phyloP scores from a whole-genome alignment of 2,888 invertebrate species.

The Drosophila acutilabella region DNA sequence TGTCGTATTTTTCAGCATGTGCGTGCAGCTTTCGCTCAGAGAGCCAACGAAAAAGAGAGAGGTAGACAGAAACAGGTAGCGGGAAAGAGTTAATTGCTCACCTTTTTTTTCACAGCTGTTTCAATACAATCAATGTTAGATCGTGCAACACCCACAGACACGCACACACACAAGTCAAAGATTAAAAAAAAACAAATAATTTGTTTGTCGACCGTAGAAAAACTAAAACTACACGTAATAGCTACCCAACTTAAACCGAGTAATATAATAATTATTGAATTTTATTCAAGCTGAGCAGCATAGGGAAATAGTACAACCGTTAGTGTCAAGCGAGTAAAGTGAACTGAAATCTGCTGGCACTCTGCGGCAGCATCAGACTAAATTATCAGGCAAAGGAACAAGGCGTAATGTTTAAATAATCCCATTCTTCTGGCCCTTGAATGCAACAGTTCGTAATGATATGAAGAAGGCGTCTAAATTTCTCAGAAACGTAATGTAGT shows the following conservation, averaged over 20 bases:
- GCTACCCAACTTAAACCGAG: background rate
- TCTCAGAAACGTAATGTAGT: no score
- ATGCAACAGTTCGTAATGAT: no score
- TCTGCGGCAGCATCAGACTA: conserved; percentile 1
- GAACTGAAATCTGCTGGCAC: conserved; percentile 31
- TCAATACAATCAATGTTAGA: conserved; percentile 26
- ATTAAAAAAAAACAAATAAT: background rate
- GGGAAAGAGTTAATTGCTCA: conserved; percentile 18
- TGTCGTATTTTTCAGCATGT: conserved; percentile 18
- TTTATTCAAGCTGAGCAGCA: conserved; percentile 5
- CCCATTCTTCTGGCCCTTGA: no score
- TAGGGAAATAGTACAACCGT: conserved; percentile 38
- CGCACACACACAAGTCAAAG: background rate
- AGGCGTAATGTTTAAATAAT: no score
- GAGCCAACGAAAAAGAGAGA: background rate
- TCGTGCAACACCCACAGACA: conserved; percentile 9
- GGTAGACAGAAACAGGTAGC: conserved; percentile 1
- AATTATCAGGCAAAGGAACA: background rate
- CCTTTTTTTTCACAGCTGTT: conserved; percentile 45
- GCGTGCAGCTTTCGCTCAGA: conserved; percentile 42
- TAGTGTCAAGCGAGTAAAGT: conserved; percentile 43
- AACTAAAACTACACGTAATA: background rate
- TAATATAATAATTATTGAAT: background rate
- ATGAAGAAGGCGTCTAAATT: no score
- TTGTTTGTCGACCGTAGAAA: background rate